Base-by-base conservation (phyloP, 2,113 vertebrate species). In the Xiphophorus couchianus region DNA sequence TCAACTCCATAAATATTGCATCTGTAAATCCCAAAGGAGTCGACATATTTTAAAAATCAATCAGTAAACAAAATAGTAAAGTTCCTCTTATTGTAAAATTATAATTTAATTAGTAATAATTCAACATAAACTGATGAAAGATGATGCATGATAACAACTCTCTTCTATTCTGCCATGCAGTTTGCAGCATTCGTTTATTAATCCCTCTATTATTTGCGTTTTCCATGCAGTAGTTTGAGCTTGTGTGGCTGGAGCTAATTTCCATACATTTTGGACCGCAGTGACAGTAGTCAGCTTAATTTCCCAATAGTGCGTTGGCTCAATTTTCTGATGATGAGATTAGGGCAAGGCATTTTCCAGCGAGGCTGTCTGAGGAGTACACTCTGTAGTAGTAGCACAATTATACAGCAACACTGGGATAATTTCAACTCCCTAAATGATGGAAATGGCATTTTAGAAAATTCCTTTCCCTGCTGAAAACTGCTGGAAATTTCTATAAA, bases 331-430 rank as follows among this genome's bases (percentile, higher is more conserved):
- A 79, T 62, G 67, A 74, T 19, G 60, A 84, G 78, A 83, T 82
- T 86, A 81, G 85, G 48, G 37, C 44, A 67, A 15, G 3, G 51
- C 27, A 62, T 84, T 78, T 83, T 67, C 62, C 35, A 51, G 33
- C 58, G 60, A 70, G 67, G 62, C 29, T 62, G 48, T 85, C 82
- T 76, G 73, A 78, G 84, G 68, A 78, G 76, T 73, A 31, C 66
- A 27, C 31, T 58, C 51, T 39, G 31, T 71, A 61, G 73, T 31
- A 61, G 30, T 4, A 37, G 10, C 69, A 82, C 60, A 73, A 73
- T 77, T 78, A 65, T 73, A 61, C 39, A 62, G 29, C 31, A 12
- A 60, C 48, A 69, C 5, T 54, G 13, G 39, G 77, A 70, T 75
- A 0, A 65, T 63, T 83, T 83, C 30, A 75, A 75, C 74, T 61